A percentile compares a stretch with the other conserved stretches of the same genome.
phyloP scores from a whole-genome alignment of 1,140 invertebrate genomes.

The Thalassaphorura encarpata region DNA sequence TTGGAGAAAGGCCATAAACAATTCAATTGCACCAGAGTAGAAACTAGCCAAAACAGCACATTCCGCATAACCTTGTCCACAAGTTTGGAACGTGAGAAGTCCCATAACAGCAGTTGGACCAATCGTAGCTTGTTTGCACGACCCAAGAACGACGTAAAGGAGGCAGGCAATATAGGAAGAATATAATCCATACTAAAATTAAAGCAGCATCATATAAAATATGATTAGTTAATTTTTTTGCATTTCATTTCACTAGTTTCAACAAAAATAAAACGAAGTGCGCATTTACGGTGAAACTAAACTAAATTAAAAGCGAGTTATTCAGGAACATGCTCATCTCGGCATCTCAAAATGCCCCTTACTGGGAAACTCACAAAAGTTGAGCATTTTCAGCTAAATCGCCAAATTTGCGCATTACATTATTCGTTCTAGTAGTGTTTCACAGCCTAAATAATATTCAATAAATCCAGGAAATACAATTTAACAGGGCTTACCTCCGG shows the following conservation, averaged over 20 bases:
- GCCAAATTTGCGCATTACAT: too few relatives aligned
- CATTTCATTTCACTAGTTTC: not conserved
- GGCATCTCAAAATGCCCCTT: too few relatives aligned
- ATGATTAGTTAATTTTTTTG: not conserved
- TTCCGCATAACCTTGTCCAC: constrained; percentile 13
- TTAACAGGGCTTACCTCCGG: constrained; percentile 47
- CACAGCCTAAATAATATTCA: too few relatives aligned
- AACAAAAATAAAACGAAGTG: too few relatives aligned
- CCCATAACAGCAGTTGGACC: constrained; percentile 40
- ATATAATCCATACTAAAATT: constrained; percentile 74
- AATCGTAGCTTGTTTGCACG: constrained; percentile 81
- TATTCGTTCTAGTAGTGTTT: too few relatives aligned
- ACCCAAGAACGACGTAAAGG: constrained; percentile 80
- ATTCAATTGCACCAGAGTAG: constrained; percentile 24
- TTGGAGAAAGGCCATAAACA: constrained; percentile 26
- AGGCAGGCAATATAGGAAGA: constrained; percentile 86
- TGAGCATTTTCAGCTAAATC: too few relatives aligned
- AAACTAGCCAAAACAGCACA: constrained; percentile 26
- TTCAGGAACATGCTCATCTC: too few relatives aligned
- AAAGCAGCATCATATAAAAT: not conserved
- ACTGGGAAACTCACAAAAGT: too few relatives aligned
- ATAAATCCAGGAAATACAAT: too few relatives aligned
- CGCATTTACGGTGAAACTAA: too few relatives aligned
- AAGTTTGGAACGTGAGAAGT: constrained; percentile 26
- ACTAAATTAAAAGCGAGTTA: too few relatives aligned